Conservation (phyloP, 2,113 vertebrate species). For the Tetraodon nigroviridis region DNA sequence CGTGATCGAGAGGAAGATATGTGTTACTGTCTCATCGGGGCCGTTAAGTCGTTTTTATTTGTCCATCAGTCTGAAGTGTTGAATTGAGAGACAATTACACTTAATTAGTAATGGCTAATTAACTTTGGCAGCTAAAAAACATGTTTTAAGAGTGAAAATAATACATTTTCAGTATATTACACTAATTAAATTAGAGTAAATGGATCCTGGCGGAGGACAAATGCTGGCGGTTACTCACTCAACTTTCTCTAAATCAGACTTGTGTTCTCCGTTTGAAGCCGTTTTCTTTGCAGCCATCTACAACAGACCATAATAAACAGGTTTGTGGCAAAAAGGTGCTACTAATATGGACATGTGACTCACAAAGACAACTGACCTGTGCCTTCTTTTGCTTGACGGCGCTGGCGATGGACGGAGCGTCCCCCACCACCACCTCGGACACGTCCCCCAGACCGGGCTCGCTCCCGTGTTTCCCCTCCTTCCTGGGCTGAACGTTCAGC, state of each 20-base stretch:
- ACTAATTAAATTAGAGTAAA: too few relatives aligned
- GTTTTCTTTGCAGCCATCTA: constrained; percentile 81
- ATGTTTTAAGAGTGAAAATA: too few relatives aligned
- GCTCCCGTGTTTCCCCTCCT: constrained; percentile 83
- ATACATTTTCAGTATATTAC: too few relatives aligned
- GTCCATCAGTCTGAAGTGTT: too few relatives aligned
- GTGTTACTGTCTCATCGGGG: too few relatives aligned
- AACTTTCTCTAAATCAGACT: constrained; percentile 86
- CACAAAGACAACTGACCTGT: constrained; percentile 71
- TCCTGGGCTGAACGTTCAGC: constrained; percentile 84
- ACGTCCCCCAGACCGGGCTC: constrained; percentile 92
- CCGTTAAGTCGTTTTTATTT: too few relatives aligned
- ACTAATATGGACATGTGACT: background rate
- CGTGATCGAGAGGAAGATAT: too few relatives aligned
- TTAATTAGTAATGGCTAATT: too few relatives aligned
- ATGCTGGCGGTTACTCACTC: constrained; percentile 80
- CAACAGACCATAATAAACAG: constrained; percentile 22
- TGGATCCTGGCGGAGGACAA: too few relatives aligned
- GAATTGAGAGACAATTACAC: too few relatives aligned
- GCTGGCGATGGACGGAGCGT: constrained; percentile 83
- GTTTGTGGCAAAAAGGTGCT: background rate
- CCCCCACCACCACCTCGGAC: constrained; percentile 84
- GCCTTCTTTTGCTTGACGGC: constrained; percentile 86
- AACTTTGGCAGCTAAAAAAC: too few relatives aligned
- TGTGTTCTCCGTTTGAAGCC: constrained; percentile 75